Evolutionary conservation across 2,113 vertebrate species (phyloP).

Genomic region (Lutjanus erythropterus): DNA sequence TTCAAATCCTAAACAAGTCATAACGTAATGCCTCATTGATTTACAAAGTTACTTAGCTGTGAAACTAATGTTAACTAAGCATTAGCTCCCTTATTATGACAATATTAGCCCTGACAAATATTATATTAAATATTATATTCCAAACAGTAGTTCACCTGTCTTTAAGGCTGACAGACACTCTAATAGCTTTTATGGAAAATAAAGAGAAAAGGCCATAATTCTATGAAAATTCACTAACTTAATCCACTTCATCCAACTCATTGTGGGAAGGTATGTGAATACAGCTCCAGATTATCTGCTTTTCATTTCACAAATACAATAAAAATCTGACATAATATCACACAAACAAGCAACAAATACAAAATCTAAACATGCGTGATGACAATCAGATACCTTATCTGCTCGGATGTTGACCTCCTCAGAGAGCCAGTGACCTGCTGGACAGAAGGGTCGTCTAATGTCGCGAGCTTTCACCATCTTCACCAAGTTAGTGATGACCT

Average conservation of each 20-base stretch:
- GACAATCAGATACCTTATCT: conserved; percentile 90
- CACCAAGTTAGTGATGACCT: conserved; percentile 99
- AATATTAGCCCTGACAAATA: too few relatives aligned
- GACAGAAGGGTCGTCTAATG: conserved; percentile 95
- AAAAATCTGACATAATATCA: not conserved
- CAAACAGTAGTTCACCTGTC: not conserved
- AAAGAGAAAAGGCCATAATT: not conserved
- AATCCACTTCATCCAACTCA: not conserved
- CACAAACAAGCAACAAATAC: not conserved
- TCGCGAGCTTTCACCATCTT: conserved; percentile 99
- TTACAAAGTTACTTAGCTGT: too few relatives aligned
- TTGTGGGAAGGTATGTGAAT: not conserved
- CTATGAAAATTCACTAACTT: not conserved
- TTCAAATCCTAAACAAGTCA: too few relatives aligned
- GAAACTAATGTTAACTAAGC: too few relatives aligned
- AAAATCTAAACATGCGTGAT: not conserved
- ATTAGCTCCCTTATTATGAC: too few relatives aligned
- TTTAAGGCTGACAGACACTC: not conserved
- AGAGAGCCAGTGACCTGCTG: conserved; percentile 96
- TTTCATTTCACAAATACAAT: not conserved
- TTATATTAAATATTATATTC: too few relatives aligned
- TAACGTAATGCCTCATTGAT: too few relatives aligned
- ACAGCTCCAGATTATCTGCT: not conserved
- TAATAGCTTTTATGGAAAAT: not conserved
- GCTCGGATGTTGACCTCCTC: conserved; percentile 97